A percentile compares a stretch with the other conserved stretches of the same genome.
Evolutionary conservation across 1,140 invertebrate species (phyloP).

Genomic region (Sipha flava): DNA sequence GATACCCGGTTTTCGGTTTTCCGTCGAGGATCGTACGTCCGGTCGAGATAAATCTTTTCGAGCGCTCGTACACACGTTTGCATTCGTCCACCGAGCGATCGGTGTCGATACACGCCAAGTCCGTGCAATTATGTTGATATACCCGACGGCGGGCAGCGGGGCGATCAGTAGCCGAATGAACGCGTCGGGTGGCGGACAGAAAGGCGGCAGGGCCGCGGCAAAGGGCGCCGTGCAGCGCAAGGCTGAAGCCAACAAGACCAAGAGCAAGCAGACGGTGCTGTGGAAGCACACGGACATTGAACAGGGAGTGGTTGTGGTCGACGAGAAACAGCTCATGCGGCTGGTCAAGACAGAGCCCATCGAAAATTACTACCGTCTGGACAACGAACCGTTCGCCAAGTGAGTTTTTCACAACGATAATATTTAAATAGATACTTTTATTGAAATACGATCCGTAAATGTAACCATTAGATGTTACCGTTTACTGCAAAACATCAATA

Average conservation of each 20-base stretch:
- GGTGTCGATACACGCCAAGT: too few species aligned
- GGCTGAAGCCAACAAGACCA: background rate
- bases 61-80: background rate
- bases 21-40: too few species aligned
- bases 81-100: background rate
- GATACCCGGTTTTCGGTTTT: background rate
- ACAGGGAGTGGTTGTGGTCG: slow-evolving; percentile 41
- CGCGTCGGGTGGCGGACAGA: background rate
- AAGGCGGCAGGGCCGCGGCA: background rate
- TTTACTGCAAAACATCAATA: too few species aligned
- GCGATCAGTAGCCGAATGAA: slow-evolving; percentile 15
- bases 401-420: slow-evolving; percentile 39
- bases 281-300: slow-evolving; percentile 41
- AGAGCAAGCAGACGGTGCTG: slow-evolving; percentile 37
- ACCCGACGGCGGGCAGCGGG: slow-evolving; percentile 23
- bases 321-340: slow-evolving; percentile 39
- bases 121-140: slow-evolving; percentile 17
- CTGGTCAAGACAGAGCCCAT: slow-evolving; percentile 42
- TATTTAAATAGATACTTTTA: background rate
- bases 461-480: too few species aligned
- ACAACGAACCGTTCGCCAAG: slow-evolving; percentile 43
- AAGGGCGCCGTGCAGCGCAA: slow-evolving; percentile 11
- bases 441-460: too few species aligned
- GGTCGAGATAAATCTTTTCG: background rate
- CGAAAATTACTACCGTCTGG: slow-evolving; percentile 41